These are phyloP conservation scores for Cryptoblepharus egeriae DNA, from an alignment of 2,797 vertebrate species.

Conservation along the genomic window DNA sequence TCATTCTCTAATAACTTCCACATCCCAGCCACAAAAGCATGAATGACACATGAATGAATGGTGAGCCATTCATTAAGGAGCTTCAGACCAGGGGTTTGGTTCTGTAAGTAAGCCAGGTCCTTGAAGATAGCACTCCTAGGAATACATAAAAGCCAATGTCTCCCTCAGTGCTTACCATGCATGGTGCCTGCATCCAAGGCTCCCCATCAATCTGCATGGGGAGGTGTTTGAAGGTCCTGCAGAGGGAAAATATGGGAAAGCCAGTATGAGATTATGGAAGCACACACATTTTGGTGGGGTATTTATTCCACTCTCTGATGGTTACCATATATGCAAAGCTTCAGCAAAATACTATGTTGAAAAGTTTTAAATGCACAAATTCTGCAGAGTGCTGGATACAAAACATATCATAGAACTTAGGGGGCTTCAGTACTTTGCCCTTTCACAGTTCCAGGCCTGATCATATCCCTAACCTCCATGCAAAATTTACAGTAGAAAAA, in stretches of 20 bases:
- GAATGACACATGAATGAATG: too few relatives aligned
- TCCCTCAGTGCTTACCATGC: conserved; percentile 81
- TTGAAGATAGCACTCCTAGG: neutral
- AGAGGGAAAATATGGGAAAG: conserved; percentile 5
- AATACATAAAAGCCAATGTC: accelerated
- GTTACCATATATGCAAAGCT: neutral
- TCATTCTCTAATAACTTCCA: neutral
- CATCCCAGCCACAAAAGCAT: too few relatives aligned
- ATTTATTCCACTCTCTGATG: neutral
- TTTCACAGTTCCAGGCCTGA: too few relatives aligned
- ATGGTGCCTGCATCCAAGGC: conserved; percentile 95
- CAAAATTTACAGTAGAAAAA: too few relatives aligned
- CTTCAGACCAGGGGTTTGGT: neutral
- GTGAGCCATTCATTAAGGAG: too few relatives aligned
- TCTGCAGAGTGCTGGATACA: too few relatives aligned
- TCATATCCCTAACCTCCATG: too few relatives aligned
- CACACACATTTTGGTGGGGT: neutral
- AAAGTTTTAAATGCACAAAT: neutral
- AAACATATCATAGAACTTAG: too few relatives aligned
- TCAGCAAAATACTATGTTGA: too few relatives aligned
- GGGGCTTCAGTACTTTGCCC: too few relatives aligned
- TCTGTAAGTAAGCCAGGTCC: neutral
- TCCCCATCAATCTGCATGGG: conserved; percentile 98
- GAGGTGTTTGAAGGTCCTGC: conserved; percentile 88
- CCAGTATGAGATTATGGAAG: neutral